Conservation (phyloP, 2,888 invertebrate genomes). For the Tholera decimalis region DNA sequence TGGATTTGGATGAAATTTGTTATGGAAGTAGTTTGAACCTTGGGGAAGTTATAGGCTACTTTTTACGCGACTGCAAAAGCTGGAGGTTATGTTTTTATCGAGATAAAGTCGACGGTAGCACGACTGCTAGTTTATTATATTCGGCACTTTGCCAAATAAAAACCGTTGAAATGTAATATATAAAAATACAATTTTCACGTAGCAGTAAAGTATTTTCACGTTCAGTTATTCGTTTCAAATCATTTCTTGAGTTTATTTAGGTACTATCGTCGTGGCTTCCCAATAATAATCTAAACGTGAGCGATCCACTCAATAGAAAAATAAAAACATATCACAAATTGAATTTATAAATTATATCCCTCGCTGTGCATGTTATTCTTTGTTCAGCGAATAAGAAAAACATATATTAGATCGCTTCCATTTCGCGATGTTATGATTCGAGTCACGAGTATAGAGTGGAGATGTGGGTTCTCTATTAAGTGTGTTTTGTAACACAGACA, state of each 20-base stretch:
- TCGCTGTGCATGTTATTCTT: constrained; percentile 44
- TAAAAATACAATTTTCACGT: background rate
- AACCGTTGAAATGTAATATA: background rate
- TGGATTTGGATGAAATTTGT: too few relatives aligned
- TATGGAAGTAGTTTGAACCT: too few relatives aligned
- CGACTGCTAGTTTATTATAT: too few relatives aligned
- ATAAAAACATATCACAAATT: constrained; percentile 40
- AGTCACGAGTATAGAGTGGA: constrained; percentile 25
- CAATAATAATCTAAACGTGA: constrained; percentile 10
- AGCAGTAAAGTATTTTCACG: background rate
- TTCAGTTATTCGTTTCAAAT: background rate
- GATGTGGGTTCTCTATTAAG: constrained; percentile 18
- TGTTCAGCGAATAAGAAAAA: constrained; percentile 56
- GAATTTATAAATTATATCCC: constrained; percentile 45
- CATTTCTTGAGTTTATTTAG: background rate
- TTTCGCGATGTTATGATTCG: constrained; percentile 46
- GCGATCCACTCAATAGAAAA: constrained; percentile 37
- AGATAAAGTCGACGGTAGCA: too few relatives aligned
- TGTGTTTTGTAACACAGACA: constrained; percentile 16
- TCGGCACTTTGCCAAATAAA: background rate
- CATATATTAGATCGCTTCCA: constrained; percentile 44
- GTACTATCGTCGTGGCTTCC: background rate
- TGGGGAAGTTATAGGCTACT: too few relatives aligned
- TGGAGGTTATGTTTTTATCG: too few relatives aligned
- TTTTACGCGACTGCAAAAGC: too few relatives aligned